These are phyloP conservation scores for Monopis laevigella DNA, from an alignment of 2,888 invertebrate species.

Conservation along the genomic window DNA sequence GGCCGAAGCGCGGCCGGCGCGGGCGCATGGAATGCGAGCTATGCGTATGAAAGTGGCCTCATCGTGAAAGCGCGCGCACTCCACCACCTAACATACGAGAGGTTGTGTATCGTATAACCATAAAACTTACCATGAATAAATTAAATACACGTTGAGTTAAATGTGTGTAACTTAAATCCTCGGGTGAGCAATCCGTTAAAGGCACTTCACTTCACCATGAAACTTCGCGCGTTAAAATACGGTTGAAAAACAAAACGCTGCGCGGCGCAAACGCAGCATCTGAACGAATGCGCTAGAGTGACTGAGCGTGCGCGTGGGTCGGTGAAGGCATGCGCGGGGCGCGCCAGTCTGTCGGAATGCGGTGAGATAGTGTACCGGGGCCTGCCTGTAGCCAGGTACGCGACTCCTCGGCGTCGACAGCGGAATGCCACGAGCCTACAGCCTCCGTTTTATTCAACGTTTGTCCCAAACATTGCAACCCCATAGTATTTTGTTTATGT, in stretches of 20 bases:
- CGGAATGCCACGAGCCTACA: constrained; percentile 2
- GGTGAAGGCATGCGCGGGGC: constrained; percentile 69
- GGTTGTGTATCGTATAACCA: constrained; percentile 28
- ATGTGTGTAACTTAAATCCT: no score
- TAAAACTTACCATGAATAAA: constrained; percentile 58
- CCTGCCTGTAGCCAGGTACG: constrained; percentile 39
- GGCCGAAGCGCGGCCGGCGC: constrained; percentile 55
- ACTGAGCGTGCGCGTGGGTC: constrained; percentile 49
- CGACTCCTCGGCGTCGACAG: constrained; percentile 4
- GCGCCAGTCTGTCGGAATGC: constrained; percentile 51
- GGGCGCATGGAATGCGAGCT: constrained; percentile 62
- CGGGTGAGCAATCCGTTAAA: constrained; percentile 51
- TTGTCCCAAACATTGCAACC: no score
- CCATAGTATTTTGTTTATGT: no score
- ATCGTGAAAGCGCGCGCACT: constrained; percentile 65
- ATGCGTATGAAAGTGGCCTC: constrained; percentile 67
- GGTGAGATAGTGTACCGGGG: constrained; percentile 32
- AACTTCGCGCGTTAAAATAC: neutral
- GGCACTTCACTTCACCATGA: constrained; percentile 57
- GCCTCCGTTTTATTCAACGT: neutral
- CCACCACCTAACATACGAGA: constrained; percentile 25
- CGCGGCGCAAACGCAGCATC: neutral
- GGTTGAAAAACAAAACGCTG: constrained; percentile 4
- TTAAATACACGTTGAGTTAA: no score
- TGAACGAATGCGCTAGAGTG: constrained; percentile 30